Base-by-base conservation (phyloP, 1,140 invertebrate genomes). In the Polypedilum pembai region DNA sequence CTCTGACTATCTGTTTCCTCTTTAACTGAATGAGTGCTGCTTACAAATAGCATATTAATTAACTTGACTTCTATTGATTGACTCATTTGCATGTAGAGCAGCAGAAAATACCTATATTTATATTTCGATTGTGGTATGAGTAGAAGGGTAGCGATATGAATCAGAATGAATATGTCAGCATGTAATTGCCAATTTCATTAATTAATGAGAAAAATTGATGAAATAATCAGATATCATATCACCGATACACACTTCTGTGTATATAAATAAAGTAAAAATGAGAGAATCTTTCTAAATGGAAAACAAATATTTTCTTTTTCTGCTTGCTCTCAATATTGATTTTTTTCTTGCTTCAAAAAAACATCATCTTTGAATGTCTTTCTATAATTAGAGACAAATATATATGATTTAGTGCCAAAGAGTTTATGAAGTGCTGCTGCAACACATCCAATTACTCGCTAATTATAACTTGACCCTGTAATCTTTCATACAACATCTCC, bases 151-250 rank as follows among this genome's bases (percentile, higher is more conserved):
- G 0, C 12, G 45, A 56, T 12, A 56, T 15, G 45, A 56, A 15
- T 33, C 24, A 1, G 5, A 33, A 33, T 33, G 24, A 33, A 33
- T 33, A 33, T 33, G 24, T 33, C 24, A 33, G n/a, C 45, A 56
- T 56, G 45, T 56, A 56, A 56, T 56, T 56, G 45, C 12, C 45
- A 56, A 56, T 56, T 56, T 15, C 45, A n/a, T 56, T 56, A 56
- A 56, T 56, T 56, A 56, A 56, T 56, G 45, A 56, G 45, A 56
- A 56, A 56, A 56, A 56, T n/a, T 56, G 45, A 56, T 56, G 45
- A 56, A 56, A 56, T 56, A 56, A 56, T 56, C 45, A 56, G 45
- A 56, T 56, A 15, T 15, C 45, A 56, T 56, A 33, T 33, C 24
- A 33, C 5, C 24, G 1, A 33, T 33, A 33, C 24, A 33, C 1